Evolutionary conservation across 1,140 invertebrate genomes (phyloP), one percentile per base, ranked within the genome.

Genomic region (Scaptomyza montana): DNA sequence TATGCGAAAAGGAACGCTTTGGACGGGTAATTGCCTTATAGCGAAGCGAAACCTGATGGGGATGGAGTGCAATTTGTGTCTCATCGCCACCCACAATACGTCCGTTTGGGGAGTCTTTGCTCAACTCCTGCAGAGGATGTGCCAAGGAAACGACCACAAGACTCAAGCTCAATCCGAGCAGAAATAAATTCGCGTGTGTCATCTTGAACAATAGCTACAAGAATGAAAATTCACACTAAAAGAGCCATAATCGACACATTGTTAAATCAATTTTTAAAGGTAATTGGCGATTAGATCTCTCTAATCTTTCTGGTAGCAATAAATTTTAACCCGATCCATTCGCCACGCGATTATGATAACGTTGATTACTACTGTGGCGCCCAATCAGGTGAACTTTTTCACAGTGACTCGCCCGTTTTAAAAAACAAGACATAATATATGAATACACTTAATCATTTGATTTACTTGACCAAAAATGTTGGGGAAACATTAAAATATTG

Each of bases 1-100:
- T 57, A 69, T 93, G 93, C 2, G 72, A 19, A 41, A 33, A 91
- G 1, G 73, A 0, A 25, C 74, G 73, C 16, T 53, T 1, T 1
- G 90, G 68, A 1, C 49, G 25, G 5, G 46, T 69, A 5, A 91
- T 68, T 19, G 65, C 74, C 49, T 90, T 90, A 41, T 62, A 69
- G 7, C 90, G 74, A 66, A 91, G 16, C 13, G 84, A 86, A 10
- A 91, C 76, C 53, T 91, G 90, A 75, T 91, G 84, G 7, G 90
- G 90, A 64, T 76, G 62, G 10, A 49, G 36, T 5, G 64, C 54
- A 5, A 91, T 73, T 30, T 80, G 65, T 2, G 70, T 71, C 2
- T 46, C 60, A 21, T 62, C 50, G 39, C 90, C 90, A 5, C 90
- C 90, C 16, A 91, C 90, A 63, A 91, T 91, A 47, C 90, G 87